Percentiles rank a stretch among this genome's conserved stretches.
phyloP scores from a whole-genome alignment of 2,113 vertebrate genomes.

The Chroicocephalus ridibundus region DNA sequence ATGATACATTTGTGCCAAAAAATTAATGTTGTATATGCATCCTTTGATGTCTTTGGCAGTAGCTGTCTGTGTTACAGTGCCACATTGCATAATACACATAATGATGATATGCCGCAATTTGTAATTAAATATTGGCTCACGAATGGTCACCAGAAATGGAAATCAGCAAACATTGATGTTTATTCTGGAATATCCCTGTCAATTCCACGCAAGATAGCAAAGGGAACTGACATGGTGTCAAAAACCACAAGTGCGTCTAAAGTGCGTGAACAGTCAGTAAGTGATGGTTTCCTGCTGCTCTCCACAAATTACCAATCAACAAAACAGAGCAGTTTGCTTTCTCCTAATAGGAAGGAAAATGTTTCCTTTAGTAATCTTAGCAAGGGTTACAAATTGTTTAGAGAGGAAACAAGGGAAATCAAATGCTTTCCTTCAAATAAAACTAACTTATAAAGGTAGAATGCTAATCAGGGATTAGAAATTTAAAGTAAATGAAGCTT shows the following conservation, averaged over 20 bases:
- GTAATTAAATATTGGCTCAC: not conserved
- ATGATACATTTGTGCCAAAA: not conserved
- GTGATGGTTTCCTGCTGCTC: not conserved
- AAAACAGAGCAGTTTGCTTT: not conserved
- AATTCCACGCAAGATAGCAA: not conserved
- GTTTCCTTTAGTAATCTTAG: not conserved
- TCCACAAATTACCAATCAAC: not conserved
- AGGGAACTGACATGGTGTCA: accelerated
- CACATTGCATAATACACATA: not conserved
- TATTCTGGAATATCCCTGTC: not conserved
- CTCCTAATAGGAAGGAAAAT: not conserved
- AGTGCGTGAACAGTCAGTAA: not conserved
- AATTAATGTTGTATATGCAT: not conserved
- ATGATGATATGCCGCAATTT: not conserved
- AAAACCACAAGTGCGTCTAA: not conserved
- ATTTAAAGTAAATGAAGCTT: not conserved
- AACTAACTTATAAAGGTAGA: not conserved
- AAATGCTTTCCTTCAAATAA: not conserved
- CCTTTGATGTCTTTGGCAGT: not conserved
- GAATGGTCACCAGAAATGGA: not conserved
- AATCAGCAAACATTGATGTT: not conserved
- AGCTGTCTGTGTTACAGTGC: not conserved
- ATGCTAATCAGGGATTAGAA: not conserved
- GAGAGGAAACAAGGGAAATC: not conserved
- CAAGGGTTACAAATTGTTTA: not conserved